A percentile compares a stretch with the other conserved stretches of the same genome.
phyloP scores from a whole-genome alignment of 2,113 vertebrate genomes.

The Okapia johnstoni region DNA sequence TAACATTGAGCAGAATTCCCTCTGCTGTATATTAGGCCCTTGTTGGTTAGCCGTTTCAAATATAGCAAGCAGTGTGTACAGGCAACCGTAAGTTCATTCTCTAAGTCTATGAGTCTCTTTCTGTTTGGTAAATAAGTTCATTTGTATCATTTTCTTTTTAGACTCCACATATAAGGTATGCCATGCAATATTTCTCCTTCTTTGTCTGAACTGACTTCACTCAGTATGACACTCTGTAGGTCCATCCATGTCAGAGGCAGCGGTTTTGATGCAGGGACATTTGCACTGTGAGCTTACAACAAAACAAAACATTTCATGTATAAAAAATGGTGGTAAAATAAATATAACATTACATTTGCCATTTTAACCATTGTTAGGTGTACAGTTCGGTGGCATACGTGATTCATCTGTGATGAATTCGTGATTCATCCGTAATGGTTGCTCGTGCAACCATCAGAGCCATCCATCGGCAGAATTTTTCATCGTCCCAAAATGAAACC shows the following conservation, averaged over 20 bases:
- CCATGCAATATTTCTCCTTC: neutral
- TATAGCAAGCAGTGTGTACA: neutral
- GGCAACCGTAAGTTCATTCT: neutral
- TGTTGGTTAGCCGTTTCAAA: neutral
- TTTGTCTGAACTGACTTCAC: neutral
- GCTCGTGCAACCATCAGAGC: neutral
- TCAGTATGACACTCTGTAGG: neutral
- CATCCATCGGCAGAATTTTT: neutral
- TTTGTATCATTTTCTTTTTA: neutral
- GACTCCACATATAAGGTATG: neutral
- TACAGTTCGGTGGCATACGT: neutral
- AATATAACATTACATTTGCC: neutral
- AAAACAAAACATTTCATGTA: neutral
- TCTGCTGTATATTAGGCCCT: neutral
- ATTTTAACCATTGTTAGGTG: neutral
- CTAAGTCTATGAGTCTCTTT: neutral
- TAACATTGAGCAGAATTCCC: neutral
- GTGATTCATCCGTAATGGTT: too few species aligned
- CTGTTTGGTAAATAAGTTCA: neutral
- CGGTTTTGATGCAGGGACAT: neutral
- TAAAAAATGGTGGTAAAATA: neutral
- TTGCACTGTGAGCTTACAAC: neutral
- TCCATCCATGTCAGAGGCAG: neutral
- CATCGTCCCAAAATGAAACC: neutral
- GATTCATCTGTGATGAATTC: too few species aligned